phyloP scores from a whole-genome alignment of 2,888 invertebrate species.

The Alitta virens region DNA sequence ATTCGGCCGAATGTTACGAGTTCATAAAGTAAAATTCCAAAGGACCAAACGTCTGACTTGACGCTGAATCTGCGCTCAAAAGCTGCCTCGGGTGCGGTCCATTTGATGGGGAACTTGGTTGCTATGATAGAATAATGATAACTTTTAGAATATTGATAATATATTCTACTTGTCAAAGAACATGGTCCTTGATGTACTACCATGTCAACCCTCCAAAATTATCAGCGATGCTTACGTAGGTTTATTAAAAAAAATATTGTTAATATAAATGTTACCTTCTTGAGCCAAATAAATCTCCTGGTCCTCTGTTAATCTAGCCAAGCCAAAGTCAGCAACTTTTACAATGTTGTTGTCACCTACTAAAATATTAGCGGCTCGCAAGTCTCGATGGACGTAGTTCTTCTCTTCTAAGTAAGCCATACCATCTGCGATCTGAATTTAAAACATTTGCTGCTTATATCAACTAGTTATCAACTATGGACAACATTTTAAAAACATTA shows the following conservation, averaged over 20 bases:
- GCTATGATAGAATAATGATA: constrained; percentile 60
- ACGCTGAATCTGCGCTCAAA: constrained; percentile 93
- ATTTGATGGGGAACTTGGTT: constrained; percentile 95
- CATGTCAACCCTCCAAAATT: too few relatives aligned
- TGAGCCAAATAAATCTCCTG: constrained; percentile 47
- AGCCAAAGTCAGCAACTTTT: constrained; percentile 57
- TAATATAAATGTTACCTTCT: constrained; percentile 51
- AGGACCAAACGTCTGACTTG: constrained; percentile 99
- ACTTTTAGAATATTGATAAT: too few relatives aligned
- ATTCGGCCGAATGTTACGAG: constrained; percentile 94
- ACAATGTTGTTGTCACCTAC: constrained; percentile 52
- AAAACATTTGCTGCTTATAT: too few relatives aligned
- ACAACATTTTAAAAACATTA: too few relatives aligned
- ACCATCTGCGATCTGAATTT: constrained; percentile 52
- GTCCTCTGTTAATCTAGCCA: constrained; percentile 45
- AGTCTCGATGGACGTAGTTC: constrained; percentile 54
- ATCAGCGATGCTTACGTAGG: too few relatives aligned
- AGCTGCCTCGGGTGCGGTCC: constrained; percentile 97
- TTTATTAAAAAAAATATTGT: too few relatives aligned
- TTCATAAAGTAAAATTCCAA: constrained; percentile 94
- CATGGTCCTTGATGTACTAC: too few relatives aligned
- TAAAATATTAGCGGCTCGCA: constrained; percentile 56
- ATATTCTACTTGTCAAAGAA: too few relatives aligned
- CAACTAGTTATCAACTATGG: too few relatives aligned
- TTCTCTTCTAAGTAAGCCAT: constrained; percentile 54